Percentiles rank a stretch among this genome's conserved stretches.
Conservation (phyloP, 1,140 invertebrate genomes). For the Batillaria attramentaria region DNA sequence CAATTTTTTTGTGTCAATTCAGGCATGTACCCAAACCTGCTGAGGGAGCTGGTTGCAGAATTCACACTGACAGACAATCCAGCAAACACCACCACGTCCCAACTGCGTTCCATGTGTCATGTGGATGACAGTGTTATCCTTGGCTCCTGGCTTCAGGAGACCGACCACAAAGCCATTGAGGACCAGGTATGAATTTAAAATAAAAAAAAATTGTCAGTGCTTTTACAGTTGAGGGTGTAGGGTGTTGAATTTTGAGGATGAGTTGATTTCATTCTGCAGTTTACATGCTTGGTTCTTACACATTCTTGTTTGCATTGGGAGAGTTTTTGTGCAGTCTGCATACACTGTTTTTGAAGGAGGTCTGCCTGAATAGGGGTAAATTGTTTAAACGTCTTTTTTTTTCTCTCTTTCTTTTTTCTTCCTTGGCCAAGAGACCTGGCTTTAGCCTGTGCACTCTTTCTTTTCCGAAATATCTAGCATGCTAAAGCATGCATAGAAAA, state of each 20-base stretch:
- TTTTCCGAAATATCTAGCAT: too few relatives aligned
- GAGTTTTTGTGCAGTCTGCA: too few relatives aligned
- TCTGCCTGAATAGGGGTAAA: not conserved
- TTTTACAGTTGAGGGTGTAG: too few relatives aligned
- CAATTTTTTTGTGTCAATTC: not conserved
- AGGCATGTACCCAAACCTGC: constrained; percentile 70
- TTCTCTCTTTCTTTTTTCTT: not conserved
- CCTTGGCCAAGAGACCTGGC: too few relatives aligned
- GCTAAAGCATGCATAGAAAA: too few relatives aligned
- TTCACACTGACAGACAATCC: constrained; percentile 96
- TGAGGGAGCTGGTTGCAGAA: constrained; percentile 92
- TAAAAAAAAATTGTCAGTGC: too few relatives aligned
- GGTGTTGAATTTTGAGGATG: too few relatives aligned
- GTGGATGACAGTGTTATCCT: constrained; percentile 84
- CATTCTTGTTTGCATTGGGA: too few relatives aligned
- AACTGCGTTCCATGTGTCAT: constrained; percentile 89
- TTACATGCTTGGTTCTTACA: too few relatives aligned
- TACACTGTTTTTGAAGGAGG: constrained; percentile 10
- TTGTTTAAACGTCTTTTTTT: not conserved
- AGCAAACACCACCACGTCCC: constrained; percentile 93
- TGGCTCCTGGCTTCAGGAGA: constrained; percentile 84
- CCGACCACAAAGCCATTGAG: constrained; percentile 96
- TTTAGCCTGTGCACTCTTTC: too few relatives aligned
- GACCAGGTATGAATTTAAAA: constrained; percentile 94
- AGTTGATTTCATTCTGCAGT: too few relatives aligned